Base-by-base conservation (phyloP, 2,113 vertebrate genomes). In the Diglossa brunneiventris region DNA sequence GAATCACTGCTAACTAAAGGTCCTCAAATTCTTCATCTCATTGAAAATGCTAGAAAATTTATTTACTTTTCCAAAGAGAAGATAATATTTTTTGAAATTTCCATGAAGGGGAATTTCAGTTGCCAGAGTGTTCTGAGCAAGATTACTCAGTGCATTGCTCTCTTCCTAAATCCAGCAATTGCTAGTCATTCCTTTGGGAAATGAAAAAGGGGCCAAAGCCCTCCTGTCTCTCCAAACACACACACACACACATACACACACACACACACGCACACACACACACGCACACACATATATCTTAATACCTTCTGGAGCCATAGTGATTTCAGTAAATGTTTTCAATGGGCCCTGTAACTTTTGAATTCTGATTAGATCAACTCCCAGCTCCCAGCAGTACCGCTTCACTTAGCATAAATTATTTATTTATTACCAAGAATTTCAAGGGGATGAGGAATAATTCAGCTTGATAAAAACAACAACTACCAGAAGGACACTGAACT, bases 341-440 rank as follows among this genome's bases (percentile, higher is more conserved):
- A 82, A 52, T 79, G 66, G 66, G 35, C 13, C 39, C 42, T 46
- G 41, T 55, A 91, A 87, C 66, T 92, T 87, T 41, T 70, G 75
- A 85, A 91, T 91, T 97, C 93, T 95, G 78, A 88, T 90, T 90
- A 92, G 85, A 62, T 87, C 74, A 79, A 50, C 62, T 91, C 78
- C 62, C 62, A 79, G 9, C 14, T 90, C 89, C 67, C 95, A 55
- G 30, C 17, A 95, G 78, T 80, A 92, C 95, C 79, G 41, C 82
- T 95, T 96, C 85, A 93, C 88, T 91, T 92, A 83, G 70, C 92
- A 97, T 97, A 96, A 98, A 97, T 97, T 97, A 97, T 98, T 98
- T 96, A 98, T 96, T 96, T 96, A 97, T 96, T 93, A 91, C 61
- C 75, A 94, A 93, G 47, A 77, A 58, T 90, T 97, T 97, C 78